phyloP scores from a whole-genome alignment of 2,888 invertebrate genomes.

The Rhopalosiphum nymphaeae region DNA sequence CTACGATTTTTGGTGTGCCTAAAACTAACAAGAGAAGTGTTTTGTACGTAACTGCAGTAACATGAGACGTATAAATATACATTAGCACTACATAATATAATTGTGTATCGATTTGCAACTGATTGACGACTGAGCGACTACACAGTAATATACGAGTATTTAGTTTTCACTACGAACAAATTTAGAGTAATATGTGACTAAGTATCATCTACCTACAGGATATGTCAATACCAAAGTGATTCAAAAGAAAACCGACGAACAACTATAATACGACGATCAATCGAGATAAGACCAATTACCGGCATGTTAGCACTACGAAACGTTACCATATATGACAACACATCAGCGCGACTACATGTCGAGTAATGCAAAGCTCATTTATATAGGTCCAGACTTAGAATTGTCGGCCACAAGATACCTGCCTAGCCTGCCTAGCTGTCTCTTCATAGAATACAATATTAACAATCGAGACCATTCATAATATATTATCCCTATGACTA shows the following conservation, averaged over 20 bases:
- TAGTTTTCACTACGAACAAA: not conserved
- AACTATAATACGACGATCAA: not conserved
- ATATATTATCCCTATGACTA: not conserved
- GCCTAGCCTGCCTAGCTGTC: not conserved
- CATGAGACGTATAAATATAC: not conserved
- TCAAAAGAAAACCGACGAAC: conserved; percentile 1
- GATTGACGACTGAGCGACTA: not conserved
- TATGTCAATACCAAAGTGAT: not conserved
- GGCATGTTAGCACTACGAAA: conserved; percentile 18
- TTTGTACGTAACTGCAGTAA: not conserved
- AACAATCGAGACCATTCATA: conserved; percentile 13
- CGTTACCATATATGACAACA: conserved; percentile 44
- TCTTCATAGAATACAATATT: conserved; percentile 1
- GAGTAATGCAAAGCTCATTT: conserved; percentile 1
- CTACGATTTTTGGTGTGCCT: not conserved
- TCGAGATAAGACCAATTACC: conserved; percentile 36
- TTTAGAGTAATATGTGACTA: not conserved
- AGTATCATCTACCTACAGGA: not conserved
- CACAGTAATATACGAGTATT: not conserved
- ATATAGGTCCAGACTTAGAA: conserved; percentile 15
- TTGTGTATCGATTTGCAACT: not conserved
- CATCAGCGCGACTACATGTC: conserved; percentile 6
- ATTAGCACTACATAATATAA: not conserved
- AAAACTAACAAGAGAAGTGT: not conserved
- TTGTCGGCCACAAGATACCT: not conserved